phyloP scores from a whole-genome alignment of 2,888 invertebrate species.

The Chaitophorus viminalis region DNA sequence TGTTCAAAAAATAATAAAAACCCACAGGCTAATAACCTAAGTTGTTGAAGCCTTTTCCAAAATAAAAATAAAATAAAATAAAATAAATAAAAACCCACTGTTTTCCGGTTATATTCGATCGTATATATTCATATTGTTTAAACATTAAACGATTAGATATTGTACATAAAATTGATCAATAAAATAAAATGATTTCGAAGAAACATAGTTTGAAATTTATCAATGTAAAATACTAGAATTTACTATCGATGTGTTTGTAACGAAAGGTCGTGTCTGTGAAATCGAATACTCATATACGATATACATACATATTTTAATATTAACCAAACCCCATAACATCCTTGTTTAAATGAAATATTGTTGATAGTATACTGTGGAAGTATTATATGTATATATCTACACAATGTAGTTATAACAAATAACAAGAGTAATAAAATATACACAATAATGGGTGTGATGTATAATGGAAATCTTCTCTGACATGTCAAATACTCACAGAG shows the following conservation, averaged over 20 bases:
- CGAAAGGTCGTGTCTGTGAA: background rate
- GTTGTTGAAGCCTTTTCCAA: too few species aligned
- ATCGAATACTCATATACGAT: background rate
- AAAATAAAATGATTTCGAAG: too few species aligned
- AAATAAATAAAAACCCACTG: too few species aligned
- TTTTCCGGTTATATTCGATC: too few species aligned
- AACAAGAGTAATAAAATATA: conserved; percentile 10
- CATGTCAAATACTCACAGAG: conserved; percentile 15
- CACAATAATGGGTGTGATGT: conserved; percentile 16
- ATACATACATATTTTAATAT: too few species aligned
- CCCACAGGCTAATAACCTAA: too few species aligned
- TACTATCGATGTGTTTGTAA: background rate
- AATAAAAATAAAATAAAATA: too few species aligned
- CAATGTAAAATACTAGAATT: background rate
- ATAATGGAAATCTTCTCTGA: conserved; percentile 7
- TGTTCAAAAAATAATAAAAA: too few species aligned
- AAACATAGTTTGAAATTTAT: background rate
- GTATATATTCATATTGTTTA: too few species aligned
- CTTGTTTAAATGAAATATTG: conserved; percentile 16
- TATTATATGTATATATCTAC: background rate
- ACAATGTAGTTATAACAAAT: background rate
- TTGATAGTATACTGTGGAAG: background rate
- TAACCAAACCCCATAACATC: background rate
- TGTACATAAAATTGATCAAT: too few species aligned
- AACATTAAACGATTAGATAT: too few species aligned